phyloP scores from a whole-genome alignment of 2,113 vertebrate species.

The Vimba vimba region DNA sequence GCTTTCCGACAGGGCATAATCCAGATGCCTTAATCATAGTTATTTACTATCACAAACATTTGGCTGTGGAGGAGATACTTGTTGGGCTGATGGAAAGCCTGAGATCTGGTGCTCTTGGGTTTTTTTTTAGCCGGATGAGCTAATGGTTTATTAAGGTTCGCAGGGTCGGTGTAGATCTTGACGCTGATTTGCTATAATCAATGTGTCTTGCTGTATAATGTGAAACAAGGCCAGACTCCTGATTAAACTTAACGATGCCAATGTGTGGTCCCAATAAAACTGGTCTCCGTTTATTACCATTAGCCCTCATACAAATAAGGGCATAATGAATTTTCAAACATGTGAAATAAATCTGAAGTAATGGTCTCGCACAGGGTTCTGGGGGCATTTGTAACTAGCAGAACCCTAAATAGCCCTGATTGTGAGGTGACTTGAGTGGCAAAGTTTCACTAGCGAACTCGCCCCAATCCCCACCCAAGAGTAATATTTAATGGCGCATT shows the following conservation, averaged over 20 bases:
- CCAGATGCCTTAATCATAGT: slow-evolving; percentile 69
- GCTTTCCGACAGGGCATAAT: slow-evolving; percentile 62
- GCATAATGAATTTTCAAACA: slow-evolving; percentile 29
- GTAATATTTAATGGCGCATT: slow-evolving; percentile 34
- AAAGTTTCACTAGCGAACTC: background rate
- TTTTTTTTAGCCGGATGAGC: slow-evolving; percentile 53
- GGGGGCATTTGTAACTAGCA: background rate
- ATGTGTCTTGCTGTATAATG: slow-evolving; percentile 43
- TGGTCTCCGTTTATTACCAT: slow-evolving; percentile 49
- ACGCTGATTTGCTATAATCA: slow-evolving; percentile 63
- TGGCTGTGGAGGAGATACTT: slow-evolving; percentile 56
- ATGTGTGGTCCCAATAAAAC: slow-evolving; percentile 44
- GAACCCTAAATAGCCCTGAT: slow-evolving; percentile 28
- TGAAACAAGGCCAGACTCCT: slow-evolving; percentile 44
- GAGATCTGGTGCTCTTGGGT: slow-evolving; percentile 22
- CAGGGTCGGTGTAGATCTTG: slow-evolving; percentile 56
- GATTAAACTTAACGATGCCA: slow-evolving; percentile 47
- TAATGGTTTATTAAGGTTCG: slow-evolving; percentile 68
- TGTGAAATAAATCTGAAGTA: slow-evolving; percentile 45
- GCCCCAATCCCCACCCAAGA: slow-evolving; percentile 9
- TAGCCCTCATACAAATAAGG: slow-evolving; percentile 39
- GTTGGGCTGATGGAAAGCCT: slow-evolving; percentile 13
- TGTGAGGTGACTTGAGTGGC: slow-evolving; percentile 12
- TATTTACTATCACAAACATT: slow-evolving; percentile 59
- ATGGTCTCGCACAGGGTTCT: background rate